Evolutionary conservation across 2,797 vertebrate genomes (phyloP).

Genomic region (Artibeus lituratus): DNA sequence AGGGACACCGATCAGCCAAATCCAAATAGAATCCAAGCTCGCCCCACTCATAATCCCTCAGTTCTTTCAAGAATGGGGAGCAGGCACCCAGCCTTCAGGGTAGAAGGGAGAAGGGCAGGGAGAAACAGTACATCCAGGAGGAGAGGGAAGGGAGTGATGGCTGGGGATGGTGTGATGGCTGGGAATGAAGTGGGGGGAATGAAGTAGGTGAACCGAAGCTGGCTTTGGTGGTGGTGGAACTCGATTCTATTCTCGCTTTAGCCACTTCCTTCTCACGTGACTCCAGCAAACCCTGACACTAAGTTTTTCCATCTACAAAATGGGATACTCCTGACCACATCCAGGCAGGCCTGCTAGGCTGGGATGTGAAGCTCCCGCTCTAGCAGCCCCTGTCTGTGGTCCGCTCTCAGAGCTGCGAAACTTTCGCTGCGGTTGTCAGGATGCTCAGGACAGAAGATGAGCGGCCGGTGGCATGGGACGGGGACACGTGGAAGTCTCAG

Average conservation of each 20-base stretch:
- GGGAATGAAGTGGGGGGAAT: too few relatives aligned
- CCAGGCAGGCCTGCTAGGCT: background rate
- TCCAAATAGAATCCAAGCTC: background rate
- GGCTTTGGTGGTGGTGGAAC: background rate
- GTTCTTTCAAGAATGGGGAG: background rate
- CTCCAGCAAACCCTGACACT: background rate
- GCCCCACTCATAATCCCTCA: background rate
- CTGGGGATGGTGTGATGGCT: background rate
- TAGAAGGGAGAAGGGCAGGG: too few relatives aligned
- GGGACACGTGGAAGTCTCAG: background rate
- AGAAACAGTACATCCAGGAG: background rate
- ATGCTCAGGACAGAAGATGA: background rate
- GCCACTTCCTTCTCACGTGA: background rate
- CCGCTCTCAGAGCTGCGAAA: background rate
- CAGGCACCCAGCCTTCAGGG: background rate
- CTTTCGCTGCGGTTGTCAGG: rapidly evolving
- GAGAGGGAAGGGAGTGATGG: background rate
- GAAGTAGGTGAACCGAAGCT: background rate
- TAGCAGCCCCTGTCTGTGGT: background rate
- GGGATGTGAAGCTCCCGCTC: rapidly evolving
- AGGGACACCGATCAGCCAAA: background rate
- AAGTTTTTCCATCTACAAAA: background rate
- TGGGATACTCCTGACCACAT: rapidly evolving
- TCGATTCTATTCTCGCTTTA: background rate
- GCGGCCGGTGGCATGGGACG: rapidly evolving